Evolutionary conservation across 2,797 vertebrate species (phyloP), one percentile per base, ranked within the genome.

Genomic region (Neoniphon sammara): DNA sequence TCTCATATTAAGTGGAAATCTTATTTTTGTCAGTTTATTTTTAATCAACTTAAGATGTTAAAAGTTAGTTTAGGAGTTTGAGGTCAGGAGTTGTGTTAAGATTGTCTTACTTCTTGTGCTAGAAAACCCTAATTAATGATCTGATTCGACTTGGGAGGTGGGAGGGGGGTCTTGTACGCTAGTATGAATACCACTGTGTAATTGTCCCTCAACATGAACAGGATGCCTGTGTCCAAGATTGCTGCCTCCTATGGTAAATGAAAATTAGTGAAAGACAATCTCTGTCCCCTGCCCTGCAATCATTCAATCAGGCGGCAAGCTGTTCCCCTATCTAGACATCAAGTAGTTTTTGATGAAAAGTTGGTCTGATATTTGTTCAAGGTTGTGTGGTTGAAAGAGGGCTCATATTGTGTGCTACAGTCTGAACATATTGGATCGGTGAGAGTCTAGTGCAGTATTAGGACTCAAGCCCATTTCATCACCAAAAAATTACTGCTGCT

Each of bases 261-360:
- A 60, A 71, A 66, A 67, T 56, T 15, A 4, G 17, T 62, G 68
- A 62, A 85, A 84, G 68, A 66, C 52, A 64, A 52, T 59, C 58
- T 77, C 30, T 52, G 36, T 25, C 55, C 42, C 15, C 12, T 21
- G 46, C 31, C 65, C 30, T 6, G 66, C 73, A 73, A 84, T 77
- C 69, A 76, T 14, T 27, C 50, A 61, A 73, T 52, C 44, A 44
- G 39, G 55, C 58, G 70, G 78, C 54, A 65, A 66, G 53, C 31
- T 49, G 14, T 9, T 68, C 34, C 2, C 42, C n/a, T 66, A 75
- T 87, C 62, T 20, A 56, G 30, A 10, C 39, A 31, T 73, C 23
- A 73, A 90, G 78, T 90, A 64, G 69, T 27, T 78, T 42, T 76
- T 86, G 86, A 83, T 91, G 87, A 89, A 84, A 92, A 77, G 81